phyloP scores from a whole-genome alignment of 2,888 invertebrate genomes.

The Piscicola geometra region DNA sequence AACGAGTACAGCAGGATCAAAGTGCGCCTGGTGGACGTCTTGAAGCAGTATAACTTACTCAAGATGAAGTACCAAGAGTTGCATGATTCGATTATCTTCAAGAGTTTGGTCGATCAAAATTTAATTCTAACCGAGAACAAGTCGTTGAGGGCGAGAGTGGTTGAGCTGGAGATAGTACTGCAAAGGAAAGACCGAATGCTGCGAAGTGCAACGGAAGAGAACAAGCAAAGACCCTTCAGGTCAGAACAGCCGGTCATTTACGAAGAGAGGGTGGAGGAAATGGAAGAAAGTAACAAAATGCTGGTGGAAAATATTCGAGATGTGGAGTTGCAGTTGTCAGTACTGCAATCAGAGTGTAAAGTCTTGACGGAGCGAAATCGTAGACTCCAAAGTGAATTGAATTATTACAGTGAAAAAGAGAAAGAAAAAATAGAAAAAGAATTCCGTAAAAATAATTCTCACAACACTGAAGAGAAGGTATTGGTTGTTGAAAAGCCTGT shows the following conservation, averaged over 20 bases:
- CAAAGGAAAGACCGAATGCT: not conserved
- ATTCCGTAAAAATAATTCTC: not conserved
- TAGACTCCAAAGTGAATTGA: slow-evolving; percentile 7
- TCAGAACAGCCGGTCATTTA: not conserved
- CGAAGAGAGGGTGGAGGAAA: not conserved
- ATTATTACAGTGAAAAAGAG: not conserved
- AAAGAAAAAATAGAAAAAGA: not conserved
- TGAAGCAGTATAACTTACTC: slow-evolving; percentile 33
- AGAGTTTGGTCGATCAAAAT: slow-evolving; percentile 23
- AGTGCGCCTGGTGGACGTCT: slow-evolving; percentile 29
- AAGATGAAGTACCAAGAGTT: slow-evolving; percentile 26
- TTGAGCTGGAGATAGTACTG: slow-evolving; percentile 23
- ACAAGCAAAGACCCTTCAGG: not conserved
- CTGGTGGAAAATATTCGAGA: slow-evolving; percentile 14
- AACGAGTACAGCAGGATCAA: slow-evolving; percentile 33
- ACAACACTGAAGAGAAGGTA: not conserved
- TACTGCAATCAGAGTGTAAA: slow-evolving; percentile 27
- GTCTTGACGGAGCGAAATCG: slow-evolving; percentile 10
- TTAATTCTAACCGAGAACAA: slow-evolving; percentile 31
- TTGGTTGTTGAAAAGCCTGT: not conserved
- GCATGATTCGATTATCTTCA: slow-evolving; percentile 16
- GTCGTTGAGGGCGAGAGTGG: slow-evolving; percentile 23
- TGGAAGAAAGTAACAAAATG: slow-evolving; percentile 3
- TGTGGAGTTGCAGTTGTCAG: slow-evolving; percentile 16
- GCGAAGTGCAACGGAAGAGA: not conserved